Conservation (phyloP, 2,888 invertebrate species). For the Pristionchus mayeri region DNA sequence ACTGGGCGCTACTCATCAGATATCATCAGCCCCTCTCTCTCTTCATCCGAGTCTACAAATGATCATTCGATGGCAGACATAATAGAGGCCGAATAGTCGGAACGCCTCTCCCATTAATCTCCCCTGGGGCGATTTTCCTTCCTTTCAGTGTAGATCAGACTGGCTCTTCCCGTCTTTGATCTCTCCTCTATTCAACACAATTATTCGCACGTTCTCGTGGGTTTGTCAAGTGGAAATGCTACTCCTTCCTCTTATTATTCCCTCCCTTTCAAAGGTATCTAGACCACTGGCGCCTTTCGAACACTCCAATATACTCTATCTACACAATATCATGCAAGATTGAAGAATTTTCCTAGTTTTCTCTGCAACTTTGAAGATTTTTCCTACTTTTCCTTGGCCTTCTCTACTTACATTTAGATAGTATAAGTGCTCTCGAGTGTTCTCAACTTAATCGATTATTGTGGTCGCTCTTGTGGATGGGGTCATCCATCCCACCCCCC, state of each 20-base stretch:
- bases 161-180: neutral
- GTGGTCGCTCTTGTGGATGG: neutral
- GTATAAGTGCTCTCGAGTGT: neutral
- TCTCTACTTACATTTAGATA: neutral
- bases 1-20: neutral
- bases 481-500: neutral
- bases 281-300: too few relatives aligned
- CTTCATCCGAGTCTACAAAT: too few relatives aligned
- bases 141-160: neutral
- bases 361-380: too few relatives aligned
- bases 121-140: neutral
- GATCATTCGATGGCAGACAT: neutral
- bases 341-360: too few relatives aligned
- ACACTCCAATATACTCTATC: too few relatives aligned
- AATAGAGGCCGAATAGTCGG: slow-evolving; percentile 21
- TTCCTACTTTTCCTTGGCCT: neutral
- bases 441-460: slow-evolving; percentile 35
- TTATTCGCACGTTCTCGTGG: slow-evolving; percentile 23
- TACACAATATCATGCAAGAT: too few relatives aligned
- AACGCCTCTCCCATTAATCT: slow-evolving; percentile 20
- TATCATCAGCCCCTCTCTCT: neutral
- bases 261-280: too few relatives aligned
- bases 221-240: slow-evolving; percentile 23
- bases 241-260: neutral
- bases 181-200: slow-evolving; percentile 35